Conservation (phyloP, 2,797 vertebrate species). For the Pteronotus mesoamericanus region DNA sequence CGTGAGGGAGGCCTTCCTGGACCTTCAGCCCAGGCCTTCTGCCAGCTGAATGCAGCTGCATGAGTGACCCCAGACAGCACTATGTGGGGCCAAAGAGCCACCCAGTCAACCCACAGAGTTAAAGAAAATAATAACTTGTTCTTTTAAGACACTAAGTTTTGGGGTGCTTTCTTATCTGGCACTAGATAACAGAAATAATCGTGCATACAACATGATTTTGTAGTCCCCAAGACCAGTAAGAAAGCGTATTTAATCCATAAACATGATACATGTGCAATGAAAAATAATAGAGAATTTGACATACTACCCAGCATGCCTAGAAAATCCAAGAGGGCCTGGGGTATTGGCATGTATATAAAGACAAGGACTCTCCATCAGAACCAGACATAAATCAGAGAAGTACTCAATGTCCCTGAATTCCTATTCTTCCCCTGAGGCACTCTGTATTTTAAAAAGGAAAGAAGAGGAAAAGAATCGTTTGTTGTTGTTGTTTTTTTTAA, state of each 20-base stretch:
- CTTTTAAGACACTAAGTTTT: background rate
- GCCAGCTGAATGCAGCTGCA: background rate
- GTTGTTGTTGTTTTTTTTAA: background rate
- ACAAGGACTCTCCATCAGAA: background rate
- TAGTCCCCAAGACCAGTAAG: background rate
- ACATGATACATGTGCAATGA: background rate
- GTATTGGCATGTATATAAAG: background rate
- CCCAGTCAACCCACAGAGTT: background rate
- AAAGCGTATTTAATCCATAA: background rate
- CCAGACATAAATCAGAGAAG: background rate
- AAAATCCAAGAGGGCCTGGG: background rate
- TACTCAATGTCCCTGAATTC: slow-evolving; percentile 28
- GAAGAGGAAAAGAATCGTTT: background rate
- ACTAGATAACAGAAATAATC: background rate
- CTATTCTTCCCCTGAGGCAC: slow-evolving; percentile 34
- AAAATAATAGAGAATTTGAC: background rate
- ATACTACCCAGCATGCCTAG: background rate
- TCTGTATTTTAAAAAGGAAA: slow-evolving; percentile 45
- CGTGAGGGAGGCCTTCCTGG: background rate
- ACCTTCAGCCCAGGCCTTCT: background rate
- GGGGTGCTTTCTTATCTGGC: background rate
- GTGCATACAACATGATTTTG: background rate
- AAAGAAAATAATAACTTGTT: background rate
- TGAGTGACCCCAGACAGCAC: background rate
- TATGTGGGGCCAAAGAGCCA: background rate